Conservation (phyloP, 1,140 invertebrate species). For the Hyphantria cunea region DNA sequence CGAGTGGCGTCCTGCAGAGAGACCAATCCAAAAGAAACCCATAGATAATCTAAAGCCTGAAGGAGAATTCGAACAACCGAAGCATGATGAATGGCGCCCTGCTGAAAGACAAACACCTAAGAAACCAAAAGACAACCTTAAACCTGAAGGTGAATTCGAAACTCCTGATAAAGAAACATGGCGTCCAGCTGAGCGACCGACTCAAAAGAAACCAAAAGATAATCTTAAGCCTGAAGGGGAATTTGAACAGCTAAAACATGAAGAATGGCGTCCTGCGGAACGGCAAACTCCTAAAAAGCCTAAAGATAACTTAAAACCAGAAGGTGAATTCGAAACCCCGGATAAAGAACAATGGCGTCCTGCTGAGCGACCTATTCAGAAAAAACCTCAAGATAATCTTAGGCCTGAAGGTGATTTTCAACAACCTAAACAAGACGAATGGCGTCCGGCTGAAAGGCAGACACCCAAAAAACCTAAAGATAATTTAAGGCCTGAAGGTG, state of each 20-base stretch:
- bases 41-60: slow-evolving; percentile 83
- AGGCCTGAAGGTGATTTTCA: slow-evolving; percentile 75
- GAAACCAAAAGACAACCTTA: slow-evolving; percentile 83
- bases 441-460: slow-evolving; percentile 78
- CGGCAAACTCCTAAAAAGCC: slow-evolving; percentile 73
- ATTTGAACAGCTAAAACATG: slow-evolving; percentile 67
- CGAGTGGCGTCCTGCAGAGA: slow-evolving; percentile 70
- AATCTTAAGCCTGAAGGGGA: slow-evolving; percentile 84
- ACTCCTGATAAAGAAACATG: slow-evolving; percentile 72
- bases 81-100: slow-evolving; percentile 61
- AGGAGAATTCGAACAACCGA: slow-evolving; percentile 82
- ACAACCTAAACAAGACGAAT: slow-evolving; percentile 80
- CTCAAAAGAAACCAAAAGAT: slow-evolving; percentile 77
- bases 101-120: slow-evolving; percentile 63
- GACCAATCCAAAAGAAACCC: slow-evolving; percentile 69
- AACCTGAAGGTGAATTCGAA: slow-evolving; percentile 78
- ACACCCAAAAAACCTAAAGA: slow-evolving; percentile 69
- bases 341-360: slow-evolving; percentile 61
- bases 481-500: slow-evolving; percentile 85
- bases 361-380: slow-evolving; percentile 59
- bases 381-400: slow-evolving; percentile 75
- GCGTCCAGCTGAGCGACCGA: slow-evolving; percentile 65
- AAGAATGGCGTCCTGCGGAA: slow-evolving; percentile 69
- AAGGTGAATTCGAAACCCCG: slow-evolving; percentile 82
- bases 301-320: slow-evolving; percentile 82